phyloP scores from a whole-genome alignment of 2,888 invertebrate species.

The Oscheius sp. region DNA sequence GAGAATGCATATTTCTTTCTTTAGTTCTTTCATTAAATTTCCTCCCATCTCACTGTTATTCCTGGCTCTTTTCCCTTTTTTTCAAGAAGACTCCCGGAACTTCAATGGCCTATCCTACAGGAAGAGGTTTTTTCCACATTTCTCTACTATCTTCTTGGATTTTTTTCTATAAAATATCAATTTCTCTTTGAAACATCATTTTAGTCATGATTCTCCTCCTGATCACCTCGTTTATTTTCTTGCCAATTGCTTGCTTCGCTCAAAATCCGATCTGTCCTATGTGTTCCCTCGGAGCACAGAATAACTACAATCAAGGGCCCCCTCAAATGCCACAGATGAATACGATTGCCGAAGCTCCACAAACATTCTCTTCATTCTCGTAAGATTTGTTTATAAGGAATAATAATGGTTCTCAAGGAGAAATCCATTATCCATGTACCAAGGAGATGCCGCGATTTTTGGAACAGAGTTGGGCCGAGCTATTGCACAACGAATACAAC shows the following conservation, averaged over 20 bases:
- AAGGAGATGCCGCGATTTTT: slow-evolving; percentile 25
- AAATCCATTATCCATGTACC: slow-evolving; percentile 20
- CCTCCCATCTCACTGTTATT: no score
- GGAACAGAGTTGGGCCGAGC: slow-evolving; percentile 30
- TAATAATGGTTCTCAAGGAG: not conserved
- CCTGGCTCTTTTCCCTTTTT: no score
- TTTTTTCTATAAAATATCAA: no score
- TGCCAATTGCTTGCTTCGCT: not conserved
- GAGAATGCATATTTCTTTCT: no score
- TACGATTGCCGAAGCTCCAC: not conserved
- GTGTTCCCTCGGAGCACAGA: slow-evolving; percentile 23
- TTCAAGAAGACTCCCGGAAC: no score
- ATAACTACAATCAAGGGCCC: not conserved
- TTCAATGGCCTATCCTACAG: no score
- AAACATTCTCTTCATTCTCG: slow-evolving; percentile 3
- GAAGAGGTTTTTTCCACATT: no score
- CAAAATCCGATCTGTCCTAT: slow-evolving; percentile 31
- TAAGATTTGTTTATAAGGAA: not conserved
- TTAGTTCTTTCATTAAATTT: no score
- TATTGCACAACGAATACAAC: slow-evolving; percentile 28
- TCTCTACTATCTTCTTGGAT: no score
- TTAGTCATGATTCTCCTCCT: slow-evolving; percentile 3
- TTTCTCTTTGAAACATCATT: not conserved
- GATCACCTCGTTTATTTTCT: no score
- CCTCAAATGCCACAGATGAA: not conserved